Evolutionary conservation across 2,113 vertebrate genomes (phyloP), one percentile per base, ranked within the genome.

Genomic region (Felis chaus): DNA sequence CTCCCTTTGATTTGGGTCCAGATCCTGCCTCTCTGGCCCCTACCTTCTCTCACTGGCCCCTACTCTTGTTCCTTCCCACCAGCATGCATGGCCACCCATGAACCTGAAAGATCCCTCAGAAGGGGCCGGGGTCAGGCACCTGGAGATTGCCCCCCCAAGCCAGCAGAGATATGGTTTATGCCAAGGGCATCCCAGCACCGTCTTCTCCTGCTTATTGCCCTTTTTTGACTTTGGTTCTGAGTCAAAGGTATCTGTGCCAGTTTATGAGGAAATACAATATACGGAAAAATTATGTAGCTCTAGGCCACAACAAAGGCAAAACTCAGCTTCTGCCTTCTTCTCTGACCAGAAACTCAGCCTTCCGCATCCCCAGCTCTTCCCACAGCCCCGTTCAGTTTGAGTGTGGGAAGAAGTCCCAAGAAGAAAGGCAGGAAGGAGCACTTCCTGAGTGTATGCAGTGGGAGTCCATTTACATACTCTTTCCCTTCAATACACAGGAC

Each of bases 381-480:
- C 89, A 71, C 29, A 71, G 85, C 36, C 5, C 48, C 23, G 31
- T 50, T 96, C n/a, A 41, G 16, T 55, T 39, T 27, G 57, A 87
- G 41, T 27, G 21, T 85, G 78, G 89, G 71, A 96, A 85, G 55
- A 78, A 80, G 53, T 1, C 1, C 50, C 57, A 27, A 69, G 86
- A 80, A 95, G 79, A 93, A 93, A 84, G 45, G n/a, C 81, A 95
- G 76, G 78, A 91, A 84, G 31, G 68, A 55, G 33, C 10, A 19
- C 66, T 94, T 94, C 86, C 86, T 71, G 61, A 83, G 23, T 8
- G n/a, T 9, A 16, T 0, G 21, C 57, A 0, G 10, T 21, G 68
- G 5, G 4, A 63, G 19, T 48, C 39, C 65, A 33, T 61, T 80
- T 61, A 45, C 2, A 1, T 33, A 33, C 48, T 15, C 78, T 86